A percentile compares a stretch with the other conserved stretches of the same genome.
Conservation (phyloP, 2,888 invertebrate genomes). For the Nasonia oneida region DNA sequence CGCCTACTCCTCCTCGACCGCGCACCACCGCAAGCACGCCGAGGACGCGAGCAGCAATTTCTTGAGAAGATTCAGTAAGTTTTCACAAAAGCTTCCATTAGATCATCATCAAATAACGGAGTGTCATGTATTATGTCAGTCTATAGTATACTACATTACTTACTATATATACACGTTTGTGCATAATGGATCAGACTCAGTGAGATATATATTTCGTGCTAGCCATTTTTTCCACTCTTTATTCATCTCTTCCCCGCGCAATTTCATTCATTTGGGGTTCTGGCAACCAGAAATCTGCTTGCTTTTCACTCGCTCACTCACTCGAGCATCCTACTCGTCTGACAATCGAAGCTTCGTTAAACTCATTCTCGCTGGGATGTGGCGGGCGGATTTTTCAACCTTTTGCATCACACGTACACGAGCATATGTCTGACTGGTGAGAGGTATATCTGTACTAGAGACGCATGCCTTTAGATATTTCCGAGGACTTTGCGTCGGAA, state of each 20-base stretch:
- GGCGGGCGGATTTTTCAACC: neutral
- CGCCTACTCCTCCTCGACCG: neutral
- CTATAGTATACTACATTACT: constrained; percentile 40
- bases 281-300: constrained; percentile 30
- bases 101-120: constrained; percentile 68
- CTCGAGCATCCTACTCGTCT: too few species aligned
- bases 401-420: neutral
- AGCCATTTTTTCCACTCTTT: neutral
- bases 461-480: constrained; percentile 51
- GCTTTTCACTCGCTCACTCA: constrained; percentile 24
- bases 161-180: constrained; percentile 29
- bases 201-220: constrained; percentile 53
- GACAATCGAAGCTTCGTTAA: neutral
- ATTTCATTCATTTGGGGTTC: constrained; percentile 43
- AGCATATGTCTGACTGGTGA: constrained; percentile 28
- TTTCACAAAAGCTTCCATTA: constrained; percentile 71
- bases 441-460: constrained; percentile 41
- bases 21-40: constrained; percentile 73
- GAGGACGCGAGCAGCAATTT: constrained; percentile 84
- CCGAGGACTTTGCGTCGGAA: constrained; percentile 28
- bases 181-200: constrained; percentile 45
- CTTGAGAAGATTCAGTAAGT: constrained; percentile 95
- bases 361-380: neutral
- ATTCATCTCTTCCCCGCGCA: neutral
- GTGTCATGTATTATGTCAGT: constrained; percentile 63